Evolutionary conservation across 2,113 vertebrate species (phyloP).

Genomic region (Sus scrofa): T2T-Sscrofa CM000820.6:90518001-90518500

Average conservation of each 20-base stretch:
- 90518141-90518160: background rate
- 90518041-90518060: background rate
- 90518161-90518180: conserved; percentile 42
- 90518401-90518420: background rate
- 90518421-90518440: conserved; percentile 30
- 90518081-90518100: background rate
- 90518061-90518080: conserved; percentile 44
- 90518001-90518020: background rate
- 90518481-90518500: conserved; percentile 23
- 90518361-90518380: conserved; percentile 12
- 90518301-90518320: background rate
- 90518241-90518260: conserved; percentile 54
- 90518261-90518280: conserved; percentile 51
- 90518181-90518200: background rate
- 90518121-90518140: background rate
- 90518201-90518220: conserved; percentile 50
- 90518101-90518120: background rate
- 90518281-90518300: conserved; percentile 35
- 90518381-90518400: background rate
- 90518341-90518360: background rate
- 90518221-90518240: conserved; percentile 54
- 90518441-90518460: conserved; percentile 53
- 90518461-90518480: conserved; percentile 26
- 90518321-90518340: background rate
- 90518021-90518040: background rate